Base-by-base conservation (phyloP, 2,797 vertebrate genomes). In the Jordanella pulchra region DNA sequence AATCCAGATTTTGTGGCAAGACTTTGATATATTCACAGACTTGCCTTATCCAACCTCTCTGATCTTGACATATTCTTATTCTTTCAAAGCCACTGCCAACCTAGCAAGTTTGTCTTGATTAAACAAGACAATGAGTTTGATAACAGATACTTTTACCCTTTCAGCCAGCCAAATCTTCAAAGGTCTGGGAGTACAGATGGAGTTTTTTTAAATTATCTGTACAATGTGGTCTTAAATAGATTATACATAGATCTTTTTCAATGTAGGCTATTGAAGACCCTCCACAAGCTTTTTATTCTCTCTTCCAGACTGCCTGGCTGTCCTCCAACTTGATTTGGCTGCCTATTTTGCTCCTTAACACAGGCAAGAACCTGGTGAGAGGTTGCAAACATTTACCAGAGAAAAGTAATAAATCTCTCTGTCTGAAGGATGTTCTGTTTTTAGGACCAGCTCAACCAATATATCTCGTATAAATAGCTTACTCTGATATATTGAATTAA, bases 31-130 rank as follows among this genome's bases (percentile, higher is more conserved):
- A n/a, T n/a, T n/a, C n/a, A n/a, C n/a, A n/a, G n/a, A n/a, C n/a
- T n/a, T n/a, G n/a, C n/a, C n/a, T n/a, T n/a, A n/a, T n/a, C n/a
- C n/a, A n/a, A n/a, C n/a, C n/a, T n/a, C n/a, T n/a, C n/a, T n/a
- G n/a, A n/a, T n/a, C n/a, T n/a, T n/a, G n/a, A n/a, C 69, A 81
- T 82, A 69, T 60, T 86, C 69, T 58, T 54, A 64, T 86, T 75
- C 5, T 1, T 78, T 85, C 56, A 77, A 44, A 84, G 27, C 77
- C 73, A 45, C 56, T 80, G 83, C 78, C 83, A 84, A 81, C 32
- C 71, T 67, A 45, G 39, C 66, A 42, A 74, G 86, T 81, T 80
- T 72, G 42, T 76, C 56, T 78, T 71, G 48, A 87, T 84, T 72
- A 74, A 27, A 84, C 13, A 65, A 35, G 75, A 75, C 76, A 66